Evolutionary conservation across 2,888 invertebrate species (phyloP).

Genomic region (Glaucopsyche alexis): DNA sequence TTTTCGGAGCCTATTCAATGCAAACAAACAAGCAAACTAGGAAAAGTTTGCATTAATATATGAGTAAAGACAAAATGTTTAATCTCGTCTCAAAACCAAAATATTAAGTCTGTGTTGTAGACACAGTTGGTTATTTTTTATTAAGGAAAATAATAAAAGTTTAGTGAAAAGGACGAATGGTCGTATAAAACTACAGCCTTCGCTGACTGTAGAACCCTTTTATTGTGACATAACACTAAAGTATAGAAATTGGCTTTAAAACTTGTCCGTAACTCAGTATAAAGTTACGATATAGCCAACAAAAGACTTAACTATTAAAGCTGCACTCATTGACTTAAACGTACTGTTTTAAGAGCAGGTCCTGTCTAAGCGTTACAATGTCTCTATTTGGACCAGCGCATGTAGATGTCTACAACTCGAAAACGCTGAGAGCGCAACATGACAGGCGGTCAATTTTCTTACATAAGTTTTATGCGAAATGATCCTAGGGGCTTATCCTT

Average conservation of each 20-base stretch:
- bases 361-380: neutral
- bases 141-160: neutral
- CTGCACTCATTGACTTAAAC: neutral
- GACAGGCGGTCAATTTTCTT: no score
- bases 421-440: no score
- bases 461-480: no score
- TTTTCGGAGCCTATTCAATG: no score
- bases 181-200: neutral
- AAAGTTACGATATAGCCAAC: neutral
- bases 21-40: no score
- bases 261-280: neutral
- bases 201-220: neutral
- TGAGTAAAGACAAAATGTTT: no score
- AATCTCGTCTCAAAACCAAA: no score
- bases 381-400: no score
- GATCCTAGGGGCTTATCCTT: neutral
- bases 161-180: neutral
- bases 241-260: slow-evolving; percentile 7
- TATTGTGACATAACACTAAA: slow-evolving; percentile 19
- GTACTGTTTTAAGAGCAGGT: neutral
- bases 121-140: neutral
- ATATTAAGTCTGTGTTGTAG: no score
- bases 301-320: neutral
- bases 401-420: no score
- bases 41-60: no score